Evolutionary conservation across 2,113 vertebrate species (phyloP).

Genomic region (Pseudopipra pipra): DNA sequence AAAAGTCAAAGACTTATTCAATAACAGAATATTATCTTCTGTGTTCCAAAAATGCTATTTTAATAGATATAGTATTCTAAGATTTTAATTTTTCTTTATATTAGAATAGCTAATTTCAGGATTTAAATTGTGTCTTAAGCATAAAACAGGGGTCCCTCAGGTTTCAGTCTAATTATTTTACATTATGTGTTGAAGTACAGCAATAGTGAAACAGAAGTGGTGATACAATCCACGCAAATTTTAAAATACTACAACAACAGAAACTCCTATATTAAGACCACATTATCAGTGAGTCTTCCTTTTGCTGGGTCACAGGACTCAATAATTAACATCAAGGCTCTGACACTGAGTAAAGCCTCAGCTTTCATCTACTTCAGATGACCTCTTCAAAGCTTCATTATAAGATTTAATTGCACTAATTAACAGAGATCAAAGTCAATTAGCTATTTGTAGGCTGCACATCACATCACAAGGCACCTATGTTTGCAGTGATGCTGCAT

Average conservation of each 20-base stretch:
- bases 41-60: not conserved
- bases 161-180: not conserved
- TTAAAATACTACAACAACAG: not conserved
- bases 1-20: not conserved
- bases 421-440: constrained; percentile 83
- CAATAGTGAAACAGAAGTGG: not conserved
- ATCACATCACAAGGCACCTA: constrained; percentile 79
- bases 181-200: not conserved
- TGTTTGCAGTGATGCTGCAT: constrained; percentile 77
- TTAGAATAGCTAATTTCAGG: not conserved
- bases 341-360: constrained; percentile 79
- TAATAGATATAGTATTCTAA: not conserved
- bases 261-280: constrained; percentile 4
- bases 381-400: constrained; percentile 85
- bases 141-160: not conserved
- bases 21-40: not conserved
- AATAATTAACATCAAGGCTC: constrained; percentile 79
- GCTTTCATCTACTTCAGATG: constrained; percentile 86
- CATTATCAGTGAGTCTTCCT: constrained; percentile 57
- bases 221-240: not conserved
- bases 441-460: constrained; percentile 78
- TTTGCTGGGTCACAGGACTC: constrained; percentile 80
- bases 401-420: constrained; percentile 83
- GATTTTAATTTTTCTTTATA: not conserved
- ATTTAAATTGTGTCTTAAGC: not conserved